phyloP scores from a whole-genome alignment of 1,140 invertebrate species.

The Drosophila busckii region DNA sequence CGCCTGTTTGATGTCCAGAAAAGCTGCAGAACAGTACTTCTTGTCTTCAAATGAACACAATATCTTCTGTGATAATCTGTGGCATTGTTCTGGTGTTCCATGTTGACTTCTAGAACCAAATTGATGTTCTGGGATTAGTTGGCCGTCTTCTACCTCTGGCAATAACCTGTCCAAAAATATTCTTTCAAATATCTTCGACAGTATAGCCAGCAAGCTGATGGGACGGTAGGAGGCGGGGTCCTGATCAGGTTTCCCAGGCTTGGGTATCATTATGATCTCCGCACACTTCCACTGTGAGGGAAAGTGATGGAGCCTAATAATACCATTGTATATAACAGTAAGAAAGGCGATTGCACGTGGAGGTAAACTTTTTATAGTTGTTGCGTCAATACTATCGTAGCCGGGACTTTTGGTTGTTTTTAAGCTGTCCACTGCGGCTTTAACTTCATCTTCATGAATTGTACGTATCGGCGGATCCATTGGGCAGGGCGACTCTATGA shows the following conservation, averaged over 20 bases:
- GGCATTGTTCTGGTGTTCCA: neutral
- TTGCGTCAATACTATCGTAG: constrained; percentile 10
- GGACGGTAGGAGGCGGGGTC: too few relatives aligned
- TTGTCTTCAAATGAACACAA: neutral
- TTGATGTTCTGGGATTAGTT: constrained; percentile 3
- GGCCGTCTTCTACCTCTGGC: neutral
- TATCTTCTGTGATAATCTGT: neutral
- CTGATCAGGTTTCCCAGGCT: constrained; percentile 4
- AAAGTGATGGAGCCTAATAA: constrained; percentile 1
- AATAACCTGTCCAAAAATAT: neutral
- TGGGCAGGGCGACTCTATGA: neutral
- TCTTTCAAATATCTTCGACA: constrained; percentile 9
- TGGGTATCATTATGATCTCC: neutral
- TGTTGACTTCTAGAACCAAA: neutral
- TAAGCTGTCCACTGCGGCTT: neutral
- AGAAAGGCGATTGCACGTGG: neutral
- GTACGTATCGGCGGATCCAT: constrained; percentile 8
- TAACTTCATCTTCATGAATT: neutral
- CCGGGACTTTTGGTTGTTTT: constrained; percentile 7
- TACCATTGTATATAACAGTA: neutral
- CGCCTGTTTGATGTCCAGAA: too few relatives aligned
- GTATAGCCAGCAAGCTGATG: constrained; percentile 3
- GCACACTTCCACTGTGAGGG: constrained; percentile 12
- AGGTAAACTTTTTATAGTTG: neutral
- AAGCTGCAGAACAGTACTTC: constrained; percentile 2